Evolutionary conservation across 2,888 invertebrate species (phyloP), one percentile per base, ranked within the genome.

Genomic region (Protonemura montana): DNA sequence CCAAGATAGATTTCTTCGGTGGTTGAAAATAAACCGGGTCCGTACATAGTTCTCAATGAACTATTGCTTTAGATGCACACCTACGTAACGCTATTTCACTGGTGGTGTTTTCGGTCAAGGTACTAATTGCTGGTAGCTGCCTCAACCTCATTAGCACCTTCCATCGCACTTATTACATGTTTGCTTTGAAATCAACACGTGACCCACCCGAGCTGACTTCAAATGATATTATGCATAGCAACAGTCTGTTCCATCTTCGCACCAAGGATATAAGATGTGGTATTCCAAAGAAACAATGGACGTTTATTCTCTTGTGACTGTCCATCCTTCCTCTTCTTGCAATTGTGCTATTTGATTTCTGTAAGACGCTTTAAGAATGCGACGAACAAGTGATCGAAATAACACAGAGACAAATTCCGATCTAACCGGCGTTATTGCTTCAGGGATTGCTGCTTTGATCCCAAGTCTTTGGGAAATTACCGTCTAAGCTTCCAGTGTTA

Each of bases 61-160:
- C 59, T 59, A 10, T 59, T 21, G 21, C 59, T 59, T 59, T 21
- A 59, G 59, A 16, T 59, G 3, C 21, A 59, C 59, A 59, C 59
- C 59, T 59, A 59, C 21, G 21, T 59, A 59, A 10, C 13, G 21
- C 59, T 59, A 59, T 59, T 59, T 59, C 59, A 59, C 59, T 21
- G 59, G 59, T 59, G 59, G 59, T 59, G 59, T 21, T 59, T 59
- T 59, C 59, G 59, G 59, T 21, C 81, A 10, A 82, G 82, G 82
- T 35, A 26, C 82, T 82, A 82, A 82, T 82, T 82, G 42, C 26
- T 82, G 82, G 82, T 82, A 82, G 82, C 82, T n/a, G 25, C 0
- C 26, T n/a, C 82, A 21, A 26, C 42, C 41, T 82, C 41, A 82
- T 82, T 82, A 82, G 82, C 82, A 82, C 82, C 82, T 30, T 78